Base-by-base conservation (phyloP, 2,797 vertebrate species). In the Sandelia bainsii region DNA sequence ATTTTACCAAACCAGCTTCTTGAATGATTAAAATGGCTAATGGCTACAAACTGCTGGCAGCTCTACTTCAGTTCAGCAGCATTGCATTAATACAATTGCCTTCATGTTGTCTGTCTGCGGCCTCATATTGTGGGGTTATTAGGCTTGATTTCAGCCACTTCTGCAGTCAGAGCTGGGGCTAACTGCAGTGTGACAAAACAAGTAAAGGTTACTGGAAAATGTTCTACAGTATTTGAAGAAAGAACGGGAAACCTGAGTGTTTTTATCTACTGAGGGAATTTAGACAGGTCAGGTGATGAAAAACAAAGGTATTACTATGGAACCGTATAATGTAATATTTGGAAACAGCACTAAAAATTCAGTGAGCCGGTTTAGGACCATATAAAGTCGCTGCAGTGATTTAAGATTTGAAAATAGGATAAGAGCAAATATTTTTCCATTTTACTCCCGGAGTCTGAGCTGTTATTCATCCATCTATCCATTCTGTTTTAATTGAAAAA, bases 11-110 rank as follows among this genome's bases (percentile, higher is more conserved):
- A 75, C 23, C 34, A 32, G 77, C 59, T 70, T 68, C 66, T 72
- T 70, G 61, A 67, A 54, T 62, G 60, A 81, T 83, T 69, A 77
- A 77, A 69, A 61, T 23, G n/a, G 25, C 32, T 72, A 57, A 77
- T 75, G 79, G 63, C 52, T 29, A 42, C 48, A 65, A 77, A 78
- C 75, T 73, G 80, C 57, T 75, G 65, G 65, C 71, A 67, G 68
- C 76, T 69, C 37, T 40, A 32, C 58, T 65, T 66, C 32, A 44
- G 50, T 63, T 62, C 25, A 68, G 56, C 75, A 68, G 80, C 62
- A 58, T 52, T 80, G 61, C 53, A 73, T 67, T 70, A 66, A 64
- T 53, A 63, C 61, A 65, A 57, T 49, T 56, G 17, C 22, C 39
- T 62, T 53, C 67, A 60, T 29, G 51, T 62, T 39, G 52, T 79